Evolutionary conservation across 2,113 vertebrate species (phyloP).

Genomic region (Ahaetulla prasina): DNA sequence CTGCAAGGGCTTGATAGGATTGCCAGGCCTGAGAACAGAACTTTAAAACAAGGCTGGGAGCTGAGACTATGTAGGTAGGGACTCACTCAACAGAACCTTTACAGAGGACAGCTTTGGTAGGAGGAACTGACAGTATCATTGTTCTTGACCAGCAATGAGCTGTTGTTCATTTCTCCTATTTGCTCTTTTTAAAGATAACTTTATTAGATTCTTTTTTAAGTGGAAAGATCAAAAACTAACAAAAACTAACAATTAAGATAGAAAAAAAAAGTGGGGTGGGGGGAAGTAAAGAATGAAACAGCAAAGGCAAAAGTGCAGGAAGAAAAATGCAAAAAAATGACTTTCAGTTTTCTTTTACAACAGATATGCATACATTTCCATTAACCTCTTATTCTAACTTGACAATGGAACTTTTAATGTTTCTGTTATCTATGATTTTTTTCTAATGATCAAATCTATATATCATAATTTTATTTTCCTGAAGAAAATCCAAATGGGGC

Average conservation of each 20-base stretch:
- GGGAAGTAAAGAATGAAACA: neutral
- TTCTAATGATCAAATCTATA: neutral
- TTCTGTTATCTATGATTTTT: neutral
- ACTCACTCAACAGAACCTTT: neutral
- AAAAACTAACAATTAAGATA: neutral
- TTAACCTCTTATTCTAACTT: neutral
- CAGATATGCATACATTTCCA: neutral
- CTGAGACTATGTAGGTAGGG: neutral
- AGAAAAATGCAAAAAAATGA: neutral
- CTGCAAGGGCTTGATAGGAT: neutral
- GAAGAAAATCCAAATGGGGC: neutral
- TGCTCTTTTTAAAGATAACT: neutral
- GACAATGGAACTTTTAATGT: neutral
- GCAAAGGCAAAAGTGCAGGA: neutral
- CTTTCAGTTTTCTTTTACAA: too few species aligned
- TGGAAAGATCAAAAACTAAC: neutral
- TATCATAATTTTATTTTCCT: neutral
- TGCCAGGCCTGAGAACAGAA: neutral
- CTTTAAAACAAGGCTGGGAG: neutral
- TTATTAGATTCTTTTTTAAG: neutral
- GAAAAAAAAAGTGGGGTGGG: neutral
- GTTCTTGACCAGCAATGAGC: neutral
- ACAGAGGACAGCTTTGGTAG: neutral
- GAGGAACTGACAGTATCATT: neutral
- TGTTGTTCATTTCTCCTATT: neutral